Conservation (phyloP, 1,140 invertebrate species). For the Bombus sylvicola region DNA sequence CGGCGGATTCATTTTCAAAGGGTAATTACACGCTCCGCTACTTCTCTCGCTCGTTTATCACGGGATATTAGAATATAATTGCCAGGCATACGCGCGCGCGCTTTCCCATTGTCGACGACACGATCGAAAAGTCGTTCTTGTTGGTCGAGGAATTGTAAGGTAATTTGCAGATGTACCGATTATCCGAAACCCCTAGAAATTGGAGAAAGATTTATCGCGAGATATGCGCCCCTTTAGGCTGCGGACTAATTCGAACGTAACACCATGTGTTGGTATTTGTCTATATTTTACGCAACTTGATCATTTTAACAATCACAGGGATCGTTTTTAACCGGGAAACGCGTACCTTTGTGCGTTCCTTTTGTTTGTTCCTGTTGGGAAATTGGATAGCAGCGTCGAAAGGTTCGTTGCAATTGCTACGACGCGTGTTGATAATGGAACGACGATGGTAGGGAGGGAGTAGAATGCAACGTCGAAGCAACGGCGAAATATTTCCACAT, state of each 20-base stretch:
- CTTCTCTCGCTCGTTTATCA: not conserved
- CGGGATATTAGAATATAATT: constrained; percentile 18
- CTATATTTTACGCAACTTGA: no score
- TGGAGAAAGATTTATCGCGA: no score
- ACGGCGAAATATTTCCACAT: not conserved
- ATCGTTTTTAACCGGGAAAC: no score
- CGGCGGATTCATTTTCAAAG: constrained; percentile 11
- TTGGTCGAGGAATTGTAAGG: not conserved
- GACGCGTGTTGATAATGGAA: not conserved
- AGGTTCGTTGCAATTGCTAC: not conserved
- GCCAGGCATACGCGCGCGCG: not conserved
- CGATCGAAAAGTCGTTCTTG: not conserved
- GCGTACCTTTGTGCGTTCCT: not conserved
- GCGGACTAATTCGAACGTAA: no score
- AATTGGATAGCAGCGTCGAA: not conserved
- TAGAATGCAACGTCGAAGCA: not conserved
- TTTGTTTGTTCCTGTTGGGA: not conserved
- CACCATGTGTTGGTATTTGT: no score
- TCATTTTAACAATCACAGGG: no score
- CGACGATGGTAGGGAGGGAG: not conserved
- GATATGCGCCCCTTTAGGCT: no score
- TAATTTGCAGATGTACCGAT: no score
- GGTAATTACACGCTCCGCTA: not conserved
- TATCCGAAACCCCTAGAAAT: no score
- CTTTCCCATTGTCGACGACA: not conserved